Percentiles rank a stretch among this genome's conserved stretches.
Evolutionary conservation across 1,140 invertebrate genomes (phyloP).

Genomic region (Callitettix versicolor): DNA sequence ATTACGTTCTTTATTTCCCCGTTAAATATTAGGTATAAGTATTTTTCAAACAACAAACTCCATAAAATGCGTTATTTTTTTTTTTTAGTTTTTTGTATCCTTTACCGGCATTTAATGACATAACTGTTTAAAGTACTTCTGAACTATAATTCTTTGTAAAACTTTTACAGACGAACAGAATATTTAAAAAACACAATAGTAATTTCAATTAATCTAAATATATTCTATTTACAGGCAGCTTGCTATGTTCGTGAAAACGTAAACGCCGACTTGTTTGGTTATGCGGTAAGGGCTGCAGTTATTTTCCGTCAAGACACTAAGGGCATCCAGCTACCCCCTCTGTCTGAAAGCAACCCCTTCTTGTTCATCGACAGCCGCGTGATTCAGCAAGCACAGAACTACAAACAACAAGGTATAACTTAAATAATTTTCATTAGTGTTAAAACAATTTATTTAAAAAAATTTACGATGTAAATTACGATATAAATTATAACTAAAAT

Average conservation of each 20-base stretch:
- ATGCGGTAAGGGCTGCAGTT: slow-evolving; percentile 48
- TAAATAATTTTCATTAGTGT: background rate
- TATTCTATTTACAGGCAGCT: slow-evolving; percentile 42
- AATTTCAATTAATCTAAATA: too few relatives aligned
- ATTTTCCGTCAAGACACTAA: slow-evolving; percentile 48
- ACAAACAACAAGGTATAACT: slow-evolving; percentile 2
- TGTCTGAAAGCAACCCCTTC: slow-evolving; percentile 56
- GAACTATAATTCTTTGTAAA: too few relatives aligned
- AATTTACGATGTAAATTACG: background rate
- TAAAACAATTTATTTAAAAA: background rate
- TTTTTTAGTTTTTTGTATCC: too few relatives aligned
- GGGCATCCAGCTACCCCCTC: slow-evolving; percentile 46
- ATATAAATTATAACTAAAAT: background rate
- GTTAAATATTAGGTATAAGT: too few relatives aligned
- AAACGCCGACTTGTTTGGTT: slow-evolving; percentile 52
- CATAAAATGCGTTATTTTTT: too few relatives aligned
- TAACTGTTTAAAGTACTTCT: too few relatives aligned
- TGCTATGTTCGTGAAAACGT: slow-evolving; percentile 48
- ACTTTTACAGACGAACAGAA: too few relatives aligned
- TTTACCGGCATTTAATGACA: too few relatives aligned
- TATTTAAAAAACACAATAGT: too few relatives aligned
- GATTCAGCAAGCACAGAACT: slow-evolving; percentile 1
- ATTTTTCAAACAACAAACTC: too few relatives aligned
- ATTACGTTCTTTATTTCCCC: too few relatives aligned
- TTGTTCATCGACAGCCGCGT: slow-evolving; percentile 38